These are phyloP conservation scores for Linurgus olivaceus DNA, from an alignment of 2,797 vertebrate genomes.

Conservation along the genomic window DNA sequence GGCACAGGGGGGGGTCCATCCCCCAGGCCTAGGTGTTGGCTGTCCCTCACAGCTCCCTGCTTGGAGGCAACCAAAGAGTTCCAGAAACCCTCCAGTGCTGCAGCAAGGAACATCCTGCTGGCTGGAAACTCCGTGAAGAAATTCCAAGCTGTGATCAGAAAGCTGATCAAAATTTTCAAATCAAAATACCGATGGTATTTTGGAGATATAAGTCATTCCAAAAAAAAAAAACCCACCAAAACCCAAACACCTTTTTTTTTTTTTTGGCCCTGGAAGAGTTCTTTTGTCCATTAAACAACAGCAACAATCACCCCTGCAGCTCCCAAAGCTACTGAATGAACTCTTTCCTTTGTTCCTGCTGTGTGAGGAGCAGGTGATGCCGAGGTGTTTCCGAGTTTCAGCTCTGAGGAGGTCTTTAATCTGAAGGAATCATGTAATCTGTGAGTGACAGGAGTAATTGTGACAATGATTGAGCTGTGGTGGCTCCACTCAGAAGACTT, in stretches of 20 bases:
- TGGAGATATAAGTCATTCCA: neutral
- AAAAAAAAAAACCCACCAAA: neutral
- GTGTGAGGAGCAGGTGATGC: neutral
- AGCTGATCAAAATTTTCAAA: neutral
- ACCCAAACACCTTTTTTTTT: neutral
- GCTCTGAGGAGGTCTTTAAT: constrained; percentile 66
- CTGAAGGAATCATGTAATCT: constrained; percentile 72
- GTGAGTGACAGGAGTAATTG: constrained; percentile 64
- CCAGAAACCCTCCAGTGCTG: neutral
- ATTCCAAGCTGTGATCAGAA: neutral
- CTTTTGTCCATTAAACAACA: neutral
- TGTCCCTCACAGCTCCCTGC: rapidly evolving
- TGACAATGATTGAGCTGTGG: constrained; percentile 50
- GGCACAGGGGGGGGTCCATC: neutral
- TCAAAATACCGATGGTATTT: neutral
- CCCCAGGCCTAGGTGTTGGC: neutral
- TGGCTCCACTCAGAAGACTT: constrained; percentile 20
- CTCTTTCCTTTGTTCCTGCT: neutral
- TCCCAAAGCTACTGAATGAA: neutral
- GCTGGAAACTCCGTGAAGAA: neutral
- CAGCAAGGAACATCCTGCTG: neutral
- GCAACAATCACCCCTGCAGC: neutral
- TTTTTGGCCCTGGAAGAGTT: neutral
- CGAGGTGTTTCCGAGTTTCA: neutral
- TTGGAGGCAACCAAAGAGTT: neutral